phyloP scores from a whole-genome alignment of 1,140 invertebrate species.

The Plectrocnemia conspersa region DNA sequence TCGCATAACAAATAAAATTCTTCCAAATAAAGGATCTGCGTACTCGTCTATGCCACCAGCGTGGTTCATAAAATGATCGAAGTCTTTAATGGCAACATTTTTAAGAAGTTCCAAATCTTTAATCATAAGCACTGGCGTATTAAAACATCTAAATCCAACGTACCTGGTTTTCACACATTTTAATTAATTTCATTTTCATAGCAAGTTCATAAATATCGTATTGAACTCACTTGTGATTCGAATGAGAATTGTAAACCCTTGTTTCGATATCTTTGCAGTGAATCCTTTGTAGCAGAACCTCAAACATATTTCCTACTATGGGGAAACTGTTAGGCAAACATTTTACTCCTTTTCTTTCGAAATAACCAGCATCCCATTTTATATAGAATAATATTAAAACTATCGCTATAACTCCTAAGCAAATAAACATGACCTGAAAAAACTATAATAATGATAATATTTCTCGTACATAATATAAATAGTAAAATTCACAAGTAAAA shows the following conservation, averaged over 20 bases:
- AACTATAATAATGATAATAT: no score
- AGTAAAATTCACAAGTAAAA: no score
- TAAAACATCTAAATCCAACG: slow-evolving; percentile 47
- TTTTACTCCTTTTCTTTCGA: slow-evolving; percentile 11
- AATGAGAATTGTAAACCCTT: slow-evolving; percentile 4
- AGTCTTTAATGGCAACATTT: slow-evolving; percentile 54
- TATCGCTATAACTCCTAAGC: no score
- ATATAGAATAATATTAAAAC: no score
- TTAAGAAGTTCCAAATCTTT: slow-evolving; percentile 54
- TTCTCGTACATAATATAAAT: no score
- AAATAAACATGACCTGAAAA: no score
- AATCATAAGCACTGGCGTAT: slow-evolving; percentile 47
- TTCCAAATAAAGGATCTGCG: slow-evolving; percentile 46
- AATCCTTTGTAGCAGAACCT: not conserved
- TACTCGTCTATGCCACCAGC: slow-evolving; percentile 38
- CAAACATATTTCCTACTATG: slow-evolving; percentile 9
- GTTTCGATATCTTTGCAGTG: not conserved
- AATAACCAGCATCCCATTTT: slow-evolving; percentile 8
- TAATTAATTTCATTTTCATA: no score
- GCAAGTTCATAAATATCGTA: no score
- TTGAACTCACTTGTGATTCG: slow-evolving; percentile 7
- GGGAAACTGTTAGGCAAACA: slow-evolving; percentile 8
- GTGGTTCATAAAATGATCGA: slow-evolving; percentile 56
- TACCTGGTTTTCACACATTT: slow-evolving; percentile 39
- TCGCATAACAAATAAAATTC: slow-evolving; percentile 46